Base-by-base conservation (phyloP, 1,140 invertebrate species). In the Macrosteles quadrilineatus region DNA sequence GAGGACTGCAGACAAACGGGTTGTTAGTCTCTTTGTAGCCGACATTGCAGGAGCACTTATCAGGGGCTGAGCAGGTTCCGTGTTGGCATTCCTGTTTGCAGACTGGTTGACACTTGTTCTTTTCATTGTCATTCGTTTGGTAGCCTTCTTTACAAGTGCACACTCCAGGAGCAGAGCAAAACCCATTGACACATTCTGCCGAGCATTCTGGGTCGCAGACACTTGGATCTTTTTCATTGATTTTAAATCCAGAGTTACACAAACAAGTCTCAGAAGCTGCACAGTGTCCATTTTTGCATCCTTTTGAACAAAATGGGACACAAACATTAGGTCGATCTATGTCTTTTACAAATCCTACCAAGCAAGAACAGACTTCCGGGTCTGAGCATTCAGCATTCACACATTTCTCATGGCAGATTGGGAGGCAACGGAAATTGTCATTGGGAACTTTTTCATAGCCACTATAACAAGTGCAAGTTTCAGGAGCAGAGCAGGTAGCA, bases 401-500 rank as follows among this genome's bases (percentile, higher is more conserved):
- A 31, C 55, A 59, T 9, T 11, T 23, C 29, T 59, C 27, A 29
- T 23, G 14, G n/a, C 55, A 59, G 14, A 59, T 23, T 6, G 55
- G 55, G n/a, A n/a, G 23, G 21, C 55, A 59, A 6, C 14, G 9
- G 29, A 3, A 29, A n/a, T 31, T 4, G 27, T 59, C 29, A 31
- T 29, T 29, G 2, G 55, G 19, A 23, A 29, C 27, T 31, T 59
- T 59, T 17, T 27, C 21, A 40, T 57, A 68, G 1, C 67, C 67
- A 2, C 2, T 9, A 11, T n/a, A 57, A 32, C 67, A 68, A 3
- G 50, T 29, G 27, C 67, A 68, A 4, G 25, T 27, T n/a, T 68
- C 50, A 17, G 67, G 67, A n/a, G 50, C 6, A 1, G 67, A 29
- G 27, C 67, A 68, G 9, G 14, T n/a, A 12, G 19, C 47, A 31